Evolutionary conservation across 1,140 invertebrate genomes (phyloP), one percentile per base, ranked within the genome.

Genomic region (Drosophila obscura): DNA sequence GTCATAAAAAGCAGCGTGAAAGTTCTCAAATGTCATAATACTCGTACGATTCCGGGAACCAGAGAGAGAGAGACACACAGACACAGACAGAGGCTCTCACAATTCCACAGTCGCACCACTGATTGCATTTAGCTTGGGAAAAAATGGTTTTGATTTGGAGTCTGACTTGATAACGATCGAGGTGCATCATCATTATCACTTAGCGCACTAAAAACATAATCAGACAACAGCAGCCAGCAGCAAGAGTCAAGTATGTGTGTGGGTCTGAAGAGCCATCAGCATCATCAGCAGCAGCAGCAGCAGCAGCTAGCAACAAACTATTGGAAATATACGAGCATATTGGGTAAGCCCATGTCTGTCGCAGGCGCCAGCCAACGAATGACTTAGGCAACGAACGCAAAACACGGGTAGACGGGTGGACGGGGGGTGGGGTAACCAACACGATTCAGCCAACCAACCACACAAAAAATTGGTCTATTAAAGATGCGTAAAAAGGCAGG

Each of bases 171-270:
- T 88, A 88, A 80, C 68, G 57, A 88, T 88, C 83, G 67, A 80
- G 80, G 84, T 82, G 83, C 83, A 88, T 88, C 83, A 88, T 88
- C 83, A 88, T 88, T 88, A 88, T 88, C 83, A 88, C 83, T 88
- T 88, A 88, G 78, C 80, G 84, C 83, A 88, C 83, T 88, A 88
- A 88, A 88, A 88, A 88, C 83, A 88, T 88, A 88, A 88, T 88
- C 83, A 88, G 76, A 74, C 84, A 77, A 83, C 75, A 63, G 51
- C 49, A 52, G 43, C 52, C 57, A 53, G 48, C 43, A 39, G 22
- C 43, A 15, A 48, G 55, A 56, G 39, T 31, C 39, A 31, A 19
- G 35, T 61, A 5, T 46, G 24, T 57, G 62, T 59, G 45, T 69
- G 55, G 77, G 48, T 61, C 73, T 80, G 75, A 81, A 67, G 82